These are phyloP conservation scores for Carcinoscorpius rotundicauda DNA, from an alignment of 1,140 invertebrate species.

Conservation along the genomic window DNA sequence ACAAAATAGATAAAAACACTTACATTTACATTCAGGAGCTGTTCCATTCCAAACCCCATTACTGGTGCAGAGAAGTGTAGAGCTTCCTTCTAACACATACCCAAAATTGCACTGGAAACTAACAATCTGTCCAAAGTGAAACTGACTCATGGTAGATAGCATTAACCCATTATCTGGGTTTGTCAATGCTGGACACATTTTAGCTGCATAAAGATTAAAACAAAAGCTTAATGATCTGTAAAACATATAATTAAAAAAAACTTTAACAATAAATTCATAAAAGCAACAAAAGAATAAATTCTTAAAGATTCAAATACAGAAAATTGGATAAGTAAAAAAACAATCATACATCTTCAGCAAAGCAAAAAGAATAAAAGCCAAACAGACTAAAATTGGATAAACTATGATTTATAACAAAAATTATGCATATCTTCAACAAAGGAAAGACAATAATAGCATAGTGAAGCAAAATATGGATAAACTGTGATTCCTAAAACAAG, in stretches of 20 bases:
- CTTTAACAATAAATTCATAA: not conserved
- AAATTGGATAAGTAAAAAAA: too few relatives aligned
- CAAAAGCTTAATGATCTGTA: not conserved
- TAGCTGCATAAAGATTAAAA: constrained; percentile 30
- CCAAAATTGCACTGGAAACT: constrained; percentile 92
- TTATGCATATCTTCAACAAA: too few relatives aligned
- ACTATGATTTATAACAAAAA: too few relatives aligned
- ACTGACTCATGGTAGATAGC: constrained; percentile 62
- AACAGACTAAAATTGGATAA: too few relatives aligned
- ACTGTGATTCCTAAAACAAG: too few relatives aligned
- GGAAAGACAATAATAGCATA: too few relatives aligned
- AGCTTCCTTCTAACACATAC: constrained; percentile 72
- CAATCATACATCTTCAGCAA: too few relatives aligned
- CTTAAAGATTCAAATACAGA: too few relatives aligned
- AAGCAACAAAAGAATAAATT: too few relatives aligned
- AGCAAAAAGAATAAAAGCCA: too few relatives aligned
- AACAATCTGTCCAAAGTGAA: constrained; percentile 80
- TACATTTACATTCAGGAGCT: constrained; percentile 81
- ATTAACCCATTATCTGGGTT: constrained; percentile 80
- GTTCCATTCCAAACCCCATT: constrained; percentile 88
- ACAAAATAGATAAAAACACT: constrained; percentile 28
- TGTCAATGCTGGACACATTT: constrained; percentile 70
- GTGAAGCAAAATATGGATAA: too few relatives aligned
- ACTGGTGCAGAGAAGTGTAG: constrained; percentile 68
- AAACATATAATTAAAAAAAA: constrained; percentile 6